phyloP scores from a whole-genome alignment of 2,113 vertebrate genomes.

The Eurypyga helias region DNA sequence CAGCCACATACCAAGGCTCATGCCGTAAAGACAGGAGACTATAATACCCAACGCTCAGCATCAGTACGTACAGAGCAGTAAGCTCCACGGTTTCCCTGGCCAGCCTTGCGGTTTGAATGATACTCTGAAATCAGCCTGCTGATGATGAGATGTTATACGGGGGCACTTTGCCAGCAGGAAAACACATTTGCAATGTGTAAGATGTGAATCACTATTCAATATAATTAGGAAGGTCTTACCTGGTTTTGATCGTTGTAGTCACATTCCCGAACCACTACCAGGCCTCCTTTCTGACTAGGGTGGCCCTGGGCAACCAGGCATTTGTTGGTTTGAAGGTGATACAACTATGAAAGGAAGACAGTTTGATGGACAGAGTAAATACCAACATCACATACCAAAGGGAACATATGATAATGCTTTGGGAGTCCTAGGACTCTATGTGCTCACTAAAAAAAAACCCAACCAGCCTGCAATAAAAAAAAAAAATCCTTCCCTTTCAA shows the following conservation, averaged over 20 bases:
- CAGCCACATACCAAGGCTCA: background rate
- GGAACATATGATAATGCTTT: background rate
- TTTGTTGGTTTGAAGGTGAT: slow-evolving; percentile 85
- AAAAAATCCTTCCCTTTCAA: background rate
- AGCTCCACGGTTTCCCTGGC: background rate
- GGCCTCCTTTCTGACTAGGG: slow-evolving; percentile 92
- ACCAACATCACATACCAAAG: background rate
- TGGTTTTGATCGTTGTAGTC: slow-evolving; percentile 87
- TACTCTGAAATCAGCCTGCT: background rate
- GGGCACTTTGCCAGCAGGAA: background rate
- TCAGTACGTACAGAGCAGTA: background rate
- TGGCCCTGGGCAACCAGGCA: slow-evolving; percentile 92
- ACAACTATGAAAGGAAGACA: slow-evolving; percentile 77
- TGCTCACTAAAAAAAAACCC: background rate
- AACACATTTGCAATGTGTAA: rapidly evolving
- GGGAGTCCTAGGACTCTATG: background rate
- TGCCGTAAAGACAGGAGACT: background rate
- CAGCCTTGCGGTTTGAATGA: background rate
- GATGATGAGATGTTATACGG: background rate
- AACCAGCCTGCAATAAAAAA: background rate
- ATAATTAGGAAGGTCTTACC: slow-evolving; percentile 67
- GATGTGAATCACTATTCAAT: background rate
- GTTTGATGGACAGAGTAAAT: background rate
- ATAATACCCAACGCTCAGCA: background rate
- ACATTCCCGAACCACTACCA: slow-evolving; percentile 86